Conservation (phyloP, 2,113 vertebrate species). For the Marcusenius ussheri region DNA sequence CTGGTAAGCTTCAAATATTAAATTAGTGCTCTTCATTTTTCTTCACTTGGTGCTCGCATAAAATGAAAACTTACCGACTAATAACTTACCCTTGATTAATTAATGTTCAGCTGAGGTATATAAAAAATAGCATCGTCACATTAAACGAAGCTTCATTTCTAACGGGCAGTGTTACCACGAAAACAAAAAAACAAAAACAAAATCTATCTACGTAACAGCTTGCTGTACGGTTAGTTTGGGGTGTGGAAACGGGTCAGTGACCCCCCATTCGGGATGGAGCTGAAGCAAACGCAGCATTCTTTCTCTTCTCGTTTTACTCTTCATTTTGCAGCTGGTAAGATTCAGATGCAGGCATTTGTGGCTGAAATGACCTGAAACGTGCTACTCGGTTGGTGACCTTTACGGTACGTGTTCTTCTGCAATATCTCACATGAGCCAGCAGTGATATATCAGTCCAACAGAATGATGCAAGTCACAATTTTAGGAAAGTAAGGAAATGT, state of each 20-base stretch:
- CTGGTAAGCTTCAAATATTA: background rate
- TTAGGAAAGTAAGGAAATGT: background rate
- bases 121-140: background rate
- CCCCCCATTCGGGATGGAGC: background rate
- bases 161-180: background rate
- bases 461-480: background rate
- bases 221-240: background rate
- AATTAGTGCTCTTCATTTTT: background rate
- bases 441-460: background rate
- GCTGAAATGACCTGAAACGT: background rate
- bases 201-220: background rate
- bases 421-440: background rate
- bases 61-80: background rate
- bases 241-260: background rate
- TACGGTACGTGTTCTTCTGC: background rate
- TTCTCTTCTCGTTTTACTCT: background rate
- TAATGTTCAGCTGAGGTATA: background rate
- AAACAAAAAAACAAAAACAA: background rate
- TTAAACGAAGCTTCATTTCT: background rate
- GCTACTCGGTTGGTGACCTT: background rate
- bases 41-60: background rate
- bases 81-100: background rate
- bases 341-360: background rate
- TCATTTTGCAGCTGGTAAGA: background rate
- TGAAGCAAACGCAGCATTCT: background rate